Evolutionary conservation across 2,888 invertebrate species (phyloP).

Genomic region (Megastigmus dorsalis): DNA sequence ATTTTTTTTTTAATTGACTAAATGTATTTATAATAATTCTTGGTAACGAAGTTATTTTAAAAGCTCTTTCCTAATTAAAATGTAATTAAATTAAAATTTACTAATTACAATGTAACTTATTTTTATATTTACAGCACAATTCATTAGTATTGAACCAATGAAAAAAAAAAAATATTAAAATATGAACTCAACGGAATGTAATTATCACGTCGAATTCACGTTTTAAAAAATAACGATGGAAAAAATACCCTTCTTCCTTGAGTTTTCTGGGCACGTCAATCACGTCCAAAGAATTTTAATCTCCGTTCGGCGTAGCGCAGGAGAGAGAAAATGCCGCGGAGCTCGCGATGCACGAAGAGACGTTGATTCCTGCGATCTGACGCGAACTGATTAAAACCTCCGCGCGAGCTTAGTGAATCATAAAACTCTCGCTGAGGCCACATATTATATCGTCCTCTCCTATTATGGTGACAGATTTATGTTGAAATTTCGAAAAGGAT

Average conservation of each 20-base stretch:
- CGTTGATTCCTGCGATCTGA: not conserved
- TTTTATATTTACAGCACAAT: no score
- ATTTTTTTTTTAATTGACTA: no score
- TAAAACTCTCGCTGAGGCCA: not conserved
- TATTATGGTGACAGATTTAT: not conserved
- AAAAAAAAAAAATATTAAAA: not conserved
- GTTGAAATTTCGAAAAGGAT: not conserved
- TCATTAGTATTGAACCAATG: no score
- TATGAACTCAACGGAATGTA: not conserved
- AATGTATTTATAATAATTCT: not conserved
- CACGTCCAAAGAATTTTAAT: conserved; percentile 21
- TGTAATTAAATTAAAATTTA: not conserved
- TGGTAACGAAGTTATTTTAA: not conserved
- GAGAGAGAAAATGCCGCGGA: not conserved
- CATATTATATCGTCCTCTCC: not conserved
- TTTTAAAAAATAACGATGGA: not conserved
- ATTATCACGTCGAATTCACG: not conserved
- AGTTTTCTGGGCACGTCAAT: conserved; percentile 6
- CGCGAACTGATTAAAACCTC: not conserved
- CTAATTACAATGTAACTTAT: not conserved
- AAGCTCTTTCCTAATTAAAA: not conserved
- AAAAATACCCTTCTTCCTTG: not conserved
- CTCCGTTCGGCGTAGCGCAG: not conserved
- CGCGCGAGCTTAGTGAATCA: not conserved
- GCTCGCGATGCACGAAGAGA: not conserved